These are phyloP conservation scores for Chelonus formosanus DNA, from an alignment of 2,888 invertebrate species.

Conservation along the genomic window DNA sequence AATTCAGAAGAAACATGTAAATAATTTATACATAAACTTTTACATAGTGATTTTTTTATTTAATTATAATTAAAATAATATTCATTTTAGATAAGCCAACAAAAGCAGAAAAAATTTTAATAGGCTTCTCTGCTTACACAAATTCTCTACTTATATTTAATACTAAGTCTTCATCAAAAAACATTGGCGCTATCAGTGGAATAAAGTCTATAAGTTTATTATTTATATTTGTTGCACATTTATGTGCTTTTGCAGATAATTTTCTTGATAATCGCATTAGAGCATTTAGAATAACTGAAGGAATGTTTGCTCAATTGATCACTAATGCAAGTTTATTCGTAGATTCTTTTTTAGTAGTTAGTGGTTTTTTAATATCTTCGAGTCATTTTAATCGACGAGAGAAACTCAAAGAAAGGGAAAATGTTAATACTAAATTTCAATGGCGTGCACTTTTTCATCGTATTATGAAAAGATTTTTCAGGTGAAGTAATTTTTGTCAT, in stretches of 20 bases:
- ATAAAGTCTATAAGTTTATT: no score
- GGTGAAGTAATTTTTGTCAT: background rate
- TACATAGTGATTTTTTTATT: no score
- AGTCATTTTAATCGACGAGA: conserved; percentile 43
- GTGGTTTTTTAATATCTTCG: conserved; percentile 57
- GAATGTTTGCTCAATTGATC: conserved; percentile 60
- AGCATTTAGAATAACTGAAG: conserved; percentile 58
- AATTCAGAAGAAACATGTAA: no score
- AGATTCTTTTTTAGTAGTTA: conserved; percentile 66
- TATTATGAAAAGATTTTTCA: conserved; percentile 61
- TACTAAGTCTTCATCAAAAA: no score
- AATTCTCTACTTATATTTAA: no score
- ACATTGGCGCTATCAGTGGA: no score
- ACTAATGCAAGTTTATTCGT: conserved; percentile 66
- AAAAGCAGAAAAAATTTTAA: no score
- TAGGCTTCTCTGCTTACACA: no score
- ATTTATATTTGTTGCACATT: conserved; percentile 65
- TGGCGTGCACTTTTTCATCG: conserved; percentile 43
- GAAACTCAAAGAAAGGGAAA: conserved; percentile 32
- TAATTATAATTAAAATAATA: no score
- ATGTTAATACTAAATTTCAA: conserved; percentile 33
- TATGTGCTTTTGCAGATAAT: conserved; percentile 63
- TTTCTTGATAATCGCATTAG: conserved; percentile 62
- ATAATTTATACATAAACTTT: no score
- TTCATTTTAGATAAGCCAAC: no score